Evolutionary conservation across 2,888 invertebrate genomes (phyloP), one percentile per base, ranked within the genome.

Genomic region (Caenorhabditis sp.): DNA sequence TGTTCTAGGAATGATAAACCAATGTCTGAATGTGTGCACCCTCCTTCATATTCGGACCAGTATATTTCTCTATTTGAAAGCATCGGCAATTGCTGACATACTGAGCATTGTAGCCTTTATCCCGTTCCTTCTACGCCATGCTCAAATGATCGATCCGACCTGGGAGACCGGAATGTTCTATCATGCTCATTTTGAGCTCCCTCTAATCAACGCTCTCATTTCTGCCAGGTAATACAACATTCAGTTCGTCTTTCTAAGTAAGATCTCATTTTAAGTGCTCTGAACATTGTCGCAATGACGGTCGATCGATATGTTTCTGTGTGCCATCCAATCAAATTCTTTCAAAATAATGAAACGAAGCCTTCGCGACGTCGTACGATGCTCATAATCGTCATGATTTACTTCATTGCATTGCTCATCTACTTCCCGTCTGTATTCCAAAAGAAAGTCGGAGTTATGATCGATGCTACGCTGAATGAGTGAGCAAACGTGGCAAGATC

Each of bases 71-170:
- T 87, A 86, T 61, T 74, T 87, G 13, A 85, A 83, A 92, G 93
- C 93, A 61, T 93, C 94, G 86, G 93, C 94, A 17, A 92, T 93
- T 2, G 93, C 93, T 4, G 93, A 94, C 41, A 91, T 94, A 45
- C 90, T 93, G 87, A 93, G 93, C 15, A 93, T 93, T 82, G 88
- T 93, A 37, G 93, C 93, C 85, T 93, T 93, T 79, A 92, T 93
- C 68, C 87, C 87, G 7, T 87, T 87, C 63, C 68, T 85, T 17
- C n/a, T 87, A 5, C 79, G 87, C 2, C 83, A 87, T 45, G 86
- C 85, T 3, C 68, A 78, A 11, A 24, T 77, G 26, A 78, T 61
- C 35, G 66, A 80, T 59, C 66, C 72, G 90, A 81, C 68, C 0
- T 92, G 91, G 83, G 91, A 92, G 83, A 89, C 91, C 0, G 92